These are phyloP conservation scores for Branchipolynoe longqiensis DNA, from an alignment of 2,888 invertebrate genomes.

Conservation along the genomic window DNA sequence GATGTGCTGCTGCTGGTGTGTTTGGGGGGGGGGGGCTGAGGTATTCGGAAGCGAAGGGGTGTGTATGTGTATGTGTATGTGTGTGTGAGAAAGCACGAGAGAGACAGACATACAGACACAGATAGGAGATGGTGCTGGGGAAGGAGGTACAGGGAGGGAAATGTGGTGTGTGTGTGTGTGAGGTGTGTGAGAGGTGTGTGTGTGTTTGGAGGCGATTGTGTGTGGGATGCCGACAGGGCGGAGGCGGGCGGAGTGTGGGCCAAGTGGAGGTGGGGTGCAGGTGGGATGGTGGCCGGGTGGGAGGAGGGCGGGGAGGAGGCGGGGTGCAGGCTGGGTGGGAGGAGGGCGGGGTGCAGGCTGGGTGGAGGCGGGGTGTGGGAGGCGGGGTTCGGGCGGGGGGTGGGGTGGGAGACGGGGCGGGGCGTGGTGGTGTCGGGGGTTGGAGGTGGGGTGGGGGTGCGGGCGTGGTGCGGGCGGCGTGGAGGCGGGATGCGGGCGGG, in stretches of 20 bases:
- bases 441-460: not conserved
- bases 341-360: not conserved
- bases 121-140: no score
- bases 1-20: no score
- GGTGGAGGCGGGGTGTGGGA: not conserved
- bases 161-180: no score
- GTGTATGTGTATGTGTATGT: no score
- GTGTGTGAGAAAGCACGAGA: no score
- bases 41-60: no score
- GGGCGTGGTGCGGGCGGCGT: not conserved
- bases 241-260: not conserved
- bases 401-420: not conserved
- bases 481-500: not conserved
- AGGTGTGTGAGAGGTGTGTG: no score
- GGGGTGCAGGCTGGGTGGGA: not conserved
- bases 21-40: no score
- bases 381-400: not conserved
- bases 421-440: not conserved
- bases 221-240: not conserved
- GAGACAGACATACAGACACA: no score
- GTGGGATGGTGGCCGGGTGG: not conserved
- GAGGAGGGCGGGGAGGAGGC: not conserved
- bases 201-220: not conserved
- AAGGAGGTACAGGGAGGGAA: no score
- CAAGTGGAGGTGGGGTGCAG: not conserved